Conservation (phyloP, 2,888 invertebrate genomes). For the Cryptocephalus primarius region DNA sequence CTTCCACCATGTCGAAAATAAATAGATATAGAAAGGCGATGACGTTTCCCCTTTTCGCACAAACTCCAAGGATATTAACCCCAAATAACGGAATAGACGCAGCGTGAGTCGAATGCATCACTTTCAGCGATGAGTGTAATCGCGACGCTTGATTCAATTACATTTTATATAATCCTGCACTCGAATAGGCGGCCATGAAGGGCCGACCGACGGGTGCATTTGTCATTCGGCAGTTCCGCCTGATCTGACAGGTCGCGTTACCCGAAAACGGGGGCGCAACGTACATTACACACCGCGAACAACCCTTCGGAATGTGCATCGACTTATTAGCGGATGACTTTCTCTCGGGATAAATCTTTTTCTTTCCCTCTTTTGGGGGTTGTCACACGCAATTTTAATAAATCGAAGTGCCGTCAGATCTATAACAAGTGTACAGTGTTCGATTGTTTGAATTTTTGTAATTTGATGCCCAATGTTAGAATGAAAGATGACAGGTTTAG, state of each 20-base stretch:
- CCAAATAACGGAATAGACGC: constrained; percentile 21
- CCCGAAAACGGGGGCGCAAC: constrained; percentile 14
- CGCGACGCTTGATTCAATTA: constrained; percentile 36
- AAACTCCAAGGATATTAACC: constrained; percentile 22
- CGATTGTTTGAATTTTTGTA: no score
- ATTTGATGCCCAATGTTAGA: no score
- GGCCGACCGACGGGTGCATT: constrained; percentile 33
- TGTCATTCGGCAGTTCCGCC: constrained; percentile 35
- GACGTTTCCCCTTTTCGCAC: constrained; percentile 10
- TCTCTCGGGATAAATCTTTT: no score
- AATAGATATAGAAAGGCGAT: constrained; percentile 1
- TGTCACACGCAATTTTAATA: no score
- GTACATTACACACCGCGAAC: no score
- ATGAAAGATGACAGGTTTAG: no score
- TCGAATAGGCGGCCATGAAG: constrained; percentile 27
- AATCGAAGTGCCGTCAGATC: no score
- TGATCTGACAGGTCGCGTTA: constrained; percentile 34
- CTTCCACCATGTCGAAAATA: not conserved
- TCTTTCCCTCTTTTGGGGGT: no score
- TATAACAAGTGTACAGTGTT: no score
- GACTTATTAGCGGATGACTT: no score
- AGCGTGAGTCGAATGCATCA: constrained; percentile 31
- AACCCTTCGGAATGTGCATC: no score
- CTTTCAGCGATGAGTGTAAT: constrained; percentile 34
- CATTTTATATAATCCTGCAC: constrained; percentile 39